Conservation (phyloP, 2,888 invertebrate species). For the Chydorus sphaericus region DNA sequence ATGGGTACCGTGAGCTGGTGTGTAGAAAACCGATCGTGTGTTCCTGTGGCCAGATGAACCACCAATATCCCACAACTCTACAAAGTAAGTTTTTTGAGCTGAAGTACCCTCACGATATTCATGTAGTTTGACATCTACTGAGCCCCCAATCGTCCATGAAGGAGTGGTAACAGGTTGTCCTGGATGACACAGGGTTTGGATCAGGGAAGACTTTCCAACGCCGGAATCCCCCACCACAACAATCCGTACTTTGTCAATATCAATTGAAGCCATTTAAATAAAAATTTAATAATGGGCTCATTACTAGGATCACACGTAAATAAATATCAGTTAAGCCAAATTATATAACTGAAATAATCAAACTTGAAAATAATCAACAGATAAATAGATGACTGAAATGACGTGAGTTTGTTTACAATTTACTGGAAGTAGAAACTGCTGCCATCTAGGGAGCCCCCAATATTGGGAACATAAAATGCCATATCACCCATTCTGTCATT, state of each 20-base stretch:
- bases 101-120: constrained; percentile 89
- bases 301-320: too few relatives aligned
- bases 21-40: constrained; percentile 85
- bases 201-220: constrained; percentile 91
- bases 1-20: constrained; percentile 65
- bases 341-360: too few relatives aligned
- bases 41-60: constrained; percentile 86
- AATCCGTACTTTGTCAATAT: constrained; percentile 65
- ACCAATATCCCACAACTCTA: constrained; percentile 95
- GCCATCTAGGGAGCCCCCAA: too few relatives aligned
- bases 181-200: constrained; percentile 78
- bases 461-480: too few relatives aligned
- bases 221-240: constrained; percentile 88
- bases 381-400: too few relatives aligned
- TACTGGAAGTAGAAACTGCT: too few relatives aligned
- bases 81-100: constrained; percentile 74
- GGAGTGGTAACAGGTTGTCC: constrained; percentile 71
- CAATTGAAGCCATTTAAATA: constrained; percentile 5
- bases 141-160: constrained; percentile 92
- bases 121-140: constrained; percentile 87
- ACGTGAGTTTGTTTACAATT: too few relatives aligned
- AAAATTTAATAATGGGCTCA: too few relatives aligned
- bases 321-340: too few relatives aligned
- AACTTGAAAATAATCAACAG: too few relatives aligned
- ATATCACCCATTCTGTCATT: too few relatives aligned